A percentile compares a stretch with the other conserved stretches of the same genome.
phyloP scores from a whole-genome alignment of 2,888 invertebrate genomes.

The Noctua fimbriata region DNA sequence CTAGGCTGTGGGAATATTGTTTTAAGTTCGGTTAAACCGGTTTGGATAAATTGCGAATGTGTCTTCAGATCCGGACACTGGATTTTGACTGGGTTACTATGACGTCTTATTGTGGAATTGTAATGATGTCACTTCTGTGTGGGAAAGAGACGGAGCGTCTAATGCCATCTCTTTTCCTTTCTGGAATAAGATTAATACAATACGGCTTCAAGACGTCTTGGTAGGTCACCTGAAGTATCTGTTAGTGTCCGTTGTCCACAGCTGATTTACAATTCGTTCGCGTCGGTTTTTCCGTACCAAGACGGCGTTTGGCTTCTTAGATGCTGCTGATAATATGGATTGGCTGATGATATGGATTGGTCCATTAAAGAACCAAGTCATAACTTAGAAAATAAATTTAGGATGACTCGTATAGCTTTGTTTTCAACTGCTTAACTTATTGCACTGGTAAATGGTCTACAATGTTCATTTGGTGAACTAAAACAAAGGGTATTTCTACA shows the following conservation, averaged over 20 bases:
- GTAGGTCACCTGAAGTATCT: not conserved
- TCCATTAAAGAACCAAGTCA: not conserved
- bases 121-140: too few relatives aligned
- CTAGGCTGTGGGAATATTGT: constrained; percentile 39
- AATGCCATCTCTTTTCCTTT: too few relatives aligned
- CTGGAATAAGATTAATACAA: too few relatives aligned
- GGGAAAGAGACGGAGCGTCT: too few relatives aligned
- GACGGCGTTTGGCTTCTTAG: too few relatives aligned
- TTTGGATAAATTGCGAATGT: not conserved
- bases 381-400: not conserved
- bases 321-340: too few relatives aligned
- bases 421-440: constrained; percentile 9
- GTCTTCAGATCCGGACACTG: not conserved
- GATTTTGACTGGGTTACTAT: not conserved
- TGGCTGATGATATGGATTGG: too few relatives aligned
- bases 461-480: constrained; percentile 35
- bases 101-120: too few relatives aligned
- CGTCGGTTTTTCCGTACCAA: not conserved
- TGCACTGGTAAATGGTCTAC: not conserved
- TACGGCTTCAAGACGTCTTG: too few relatives aligned
- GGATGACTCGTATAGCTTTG: constrained; percentile 1
- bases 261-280: not conserved
- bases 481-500: constrained; percentile 13
- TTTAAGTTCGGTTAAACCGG: constrained; percentile 7
- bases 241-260: not conserved